Conservation (phyloP, 2,888 invertebrate genomes). For the Deilephila porcellus region DNA sequence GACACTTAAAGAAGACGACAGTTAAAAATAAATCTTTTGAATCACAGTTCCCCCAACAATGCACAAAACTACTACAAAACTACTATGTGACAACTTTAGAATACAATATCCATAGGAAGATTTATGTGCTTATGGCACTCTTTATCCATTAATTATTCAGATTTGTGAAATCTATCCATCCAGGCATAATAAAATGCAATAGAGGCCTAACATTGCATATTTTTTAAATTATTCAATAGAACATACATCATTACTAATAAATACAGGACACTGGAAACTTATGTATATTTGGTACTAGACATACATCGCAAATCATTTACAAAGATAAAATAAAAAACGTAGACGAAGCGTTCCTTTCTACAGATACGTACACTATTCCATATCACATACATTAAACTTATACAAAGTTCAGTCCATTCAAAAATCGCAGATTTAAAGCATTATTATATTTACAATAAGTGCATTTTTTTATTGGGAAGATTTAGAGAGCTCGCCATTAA, state of each 20-base stretch:
- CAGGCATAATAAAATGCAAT: conserved; percentile 11
- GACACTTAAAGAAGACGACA: not conserved
- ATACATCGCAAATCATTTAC: conserved; percentile 7
- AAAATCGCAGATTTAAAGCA: conserved; percentile 33
- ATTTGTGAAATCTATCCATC: not conserved
- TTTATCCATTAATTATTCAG: not conserved
- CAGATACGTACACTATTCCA: conserved; percentile 32
- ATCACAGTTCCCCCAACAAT: conserved; percentile 21
- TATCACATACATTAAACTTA: conserved; percentile 50
- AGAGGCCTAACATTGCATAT: not conserved
- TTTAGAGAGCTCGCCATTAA: conserved; percentile 48
- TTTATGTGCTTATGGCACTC: not conserved
- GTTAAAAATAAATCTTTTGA: conserved; percentile 13
- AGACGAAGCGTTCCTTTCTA: not conserved
- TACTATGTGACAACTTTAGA: not conserved
- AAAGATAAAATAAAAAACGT: not conserved
- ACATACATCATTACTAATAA: not conserved
- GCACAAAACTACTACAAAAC: conserved; percentile 4
- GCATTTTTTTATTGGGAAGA: conserved; percentile 36
- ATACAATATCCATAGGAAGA: not conserved
- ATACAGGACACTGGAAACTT: not conserved
- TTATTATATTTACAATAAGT: conserved; percentile 46
- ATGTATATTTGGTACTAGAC: conserved; percentile 11
- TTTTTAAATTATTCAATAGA: not conserved
- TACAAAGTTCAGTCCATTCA: conserved; percentile 52